Base-by-base conservation (phyloP, 2,797 vertebrate genomes). In the Chrysolophus pictus region DNA sequence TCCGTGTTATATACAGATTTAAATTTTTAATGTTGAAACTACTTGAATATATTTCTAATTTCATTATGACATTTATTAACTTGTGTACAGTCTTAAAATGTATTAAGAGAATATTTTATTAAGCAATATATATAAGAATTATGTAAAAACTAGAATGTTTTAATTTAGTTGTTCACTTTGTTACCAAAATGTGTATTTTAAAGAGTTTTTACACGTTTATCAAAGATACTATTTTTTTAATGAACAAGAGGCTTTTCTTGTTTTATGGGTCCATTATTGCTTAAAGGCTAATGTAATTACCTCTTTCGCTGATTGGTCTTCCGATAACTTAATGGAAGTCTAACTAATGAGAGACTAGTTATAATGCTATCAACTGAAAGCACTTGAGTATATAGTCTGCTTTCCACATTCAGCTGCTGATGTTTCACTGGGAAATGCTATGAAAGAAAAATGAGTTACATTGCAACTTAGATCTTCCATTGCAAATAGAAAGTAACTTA, bases 111-210 rank as follows among this genome's bases (percentile, higher is more conserved):
- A 87, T 97, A 97, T 97, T 97, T 98, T 98, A 96, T 86, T 97
- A 97, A 97, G 88, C 95, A 91, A 96, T 97, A 97, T 94, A 94
- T 89, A 80, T 93, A 92, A 89, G 93, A 96, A 92, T 93, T n/a
- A 93, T 97, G 95, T 97, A 97, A 96, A 97, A 96, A 96, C 35
- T 97, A 97, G 95, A 95, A 78, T 97, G 97, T 98, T 98, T 98
- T 98, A 97, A 95, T 95, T 95, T 97, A 96, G 96, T 62, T 95
- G 90, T 95, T 86, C 91, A 94, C 92, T 96, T 98, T 97, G 96
- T 83, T 97, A 97, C 95, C 95, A 94, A 97, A 96, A 87, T 68
- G 73, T 95, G 73, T 97, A 96, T 97, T 97, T 97, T 94, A 95
- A 96, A 96, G 53, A 82, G 91, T 81, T 94, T 95, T 92, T 95